A percentile compares a stretch with the other conserved stretches of the same genome.
These are phyloP conservation scores for Arvicanthis niloticus DNA, from an alignment of 2,113 vertebrate genomes.

Conservation along the genomic window DNA sequence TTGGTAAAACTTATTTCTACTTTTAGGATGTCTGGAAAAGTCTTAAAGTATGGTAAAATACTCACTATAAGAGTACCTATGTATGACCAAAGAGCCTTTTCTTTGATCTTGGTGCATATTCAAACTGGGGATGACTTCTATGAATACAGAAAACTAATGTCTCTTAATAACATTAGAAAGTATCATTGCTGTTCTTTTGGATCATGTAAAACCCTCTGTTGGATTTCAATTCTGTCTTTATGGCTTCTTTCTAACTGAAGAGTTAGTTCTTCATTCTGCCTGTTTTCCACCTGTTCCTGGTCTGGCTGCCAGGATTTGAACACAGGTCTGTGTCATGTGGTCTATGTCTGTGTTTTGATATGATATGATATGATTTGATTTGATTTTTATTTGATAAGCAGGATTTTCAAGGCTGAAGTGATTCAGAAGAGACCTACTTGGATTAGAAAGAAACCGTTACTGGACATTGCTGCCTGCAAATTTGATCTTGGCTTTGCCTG, in stretches of 20 bases:
- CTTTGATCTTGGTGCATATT: background rate
- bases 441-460: conserved; percentile 56
- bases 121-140: background rate
- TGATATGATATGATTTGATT: background rate
- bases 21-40: conserved; percentile 28
- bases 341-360: background rate
- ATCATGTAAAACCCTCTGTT: background rate
- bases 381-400: conserved; percentile 63
- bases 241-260: background rate
- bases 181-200: background rate
- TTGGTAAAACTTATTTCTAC: background rate
- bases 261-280: background rate
- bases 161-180: background rate
- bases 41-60: background rate
- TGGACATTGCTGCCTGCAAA: conserved; percentile 59
- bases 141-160: background rate
- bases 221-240: background rate
- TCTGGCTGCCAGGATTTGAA: conserved; percentile 32
- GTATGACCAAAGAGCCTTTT: background rate
- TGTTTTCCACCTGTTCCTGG: background rate
- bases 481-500: conserved; percentile 70
- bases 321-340: background rate
- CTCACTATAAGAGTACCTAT: background rate
- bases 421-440: conserved; percentile 64
- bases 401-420: conserved; percentile 38